phyloP scores from a whole-genome alignment of 2,888 invertebrate genomes.

The Oscheius onirici region DNA sequence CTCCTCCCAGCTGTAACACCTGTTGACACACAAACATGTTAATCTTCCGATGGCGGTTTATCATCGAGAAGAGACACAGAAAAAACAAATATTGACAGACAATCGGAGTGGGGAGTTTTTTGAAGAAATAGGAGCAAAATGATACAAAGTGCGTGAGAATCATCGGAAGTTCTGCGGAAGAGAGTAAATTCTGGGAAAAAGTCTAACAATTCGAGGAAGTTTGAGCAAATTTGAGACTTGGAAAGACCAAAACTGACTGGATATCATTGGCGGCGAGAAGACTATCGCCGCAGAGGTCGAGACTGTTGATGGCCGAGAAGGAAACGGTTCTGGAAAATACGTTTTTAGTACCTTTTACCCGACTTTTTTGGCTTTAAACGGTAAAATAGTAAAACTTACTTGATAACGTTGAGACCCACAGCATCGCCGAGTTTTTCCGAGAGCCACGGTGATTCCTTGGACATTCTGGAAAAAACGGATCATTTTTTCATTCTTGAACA shows the following conservation, averaged over 20 bases:
- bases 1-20: no score
- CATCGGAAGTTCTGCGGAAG: no score
- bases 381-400: no score
- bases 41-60: no score
- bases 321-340: constrained; percentile 6
- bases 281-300: constrained; percentile 24
- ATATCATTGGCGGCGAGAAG: constrained; percentile 30
- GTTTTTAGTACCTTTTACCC: not conserved
- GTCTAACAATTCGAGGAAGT: not conserved
- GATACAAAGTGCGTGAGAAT: no score
- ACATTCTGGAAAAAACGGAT: not conserved
- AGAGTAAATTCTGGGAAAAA: no score
- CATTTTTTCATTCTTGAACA: no score
- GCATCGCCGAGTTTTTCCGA: constrained; percentile 19
- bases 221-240: not conserved
- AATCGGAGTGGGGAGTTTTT: no score
- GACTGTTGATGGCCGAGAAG: constrained; percentile 24
- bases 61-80: no score
- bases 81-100: no score
- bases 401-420: constrained; percentile 13
- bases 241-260: constrained; percentile 12
- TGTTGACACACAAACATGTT: no score
- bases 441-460: constrained; percentile 21
- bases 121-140: no score
- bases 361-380: not conserved